Base-by-base conservation (phyloP, 2,888 invertebrate species). In the Crocallis elinguaria region DNA sequence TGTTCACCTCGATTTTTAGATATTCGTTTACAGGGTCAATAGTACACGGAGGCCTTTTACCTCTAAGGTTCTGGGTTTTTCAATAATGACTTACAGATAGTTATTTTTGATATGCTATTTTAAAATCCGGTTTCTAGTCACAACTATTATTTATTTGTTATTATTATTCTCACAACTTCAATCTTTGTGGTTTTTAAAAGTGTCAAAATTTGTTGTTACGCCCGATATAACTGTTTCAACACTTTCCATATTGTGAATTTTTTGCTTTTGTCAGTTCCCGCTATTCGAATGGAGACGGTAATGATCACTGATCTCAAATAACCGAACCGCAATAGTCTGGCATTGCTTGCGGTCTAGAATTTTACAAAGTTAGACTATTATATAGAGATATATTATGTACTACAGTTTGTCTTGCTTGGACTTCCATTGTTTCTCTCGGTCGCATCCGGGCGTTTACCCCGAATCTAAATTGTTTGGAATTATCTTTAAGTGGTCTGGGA, bases 401-500 rank as follows among this genome's bases (percentile, higher is more conserved):
- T 25, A 48, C 27, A 19, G 23, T 30, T 48, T 32, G 45, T 57
- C 42, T 51, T 9, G 45, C 46, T 51, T 58, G 44, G 35, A 48
- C 35, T 51, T 49, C 44, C 45, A 59, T 50, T 57, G 57, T 55
- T 50, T 43, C 46, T 61, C 49, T 48, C 67, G 69, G 75, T 69
- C 69, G 69, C 64, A 52, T 64, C 56, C 66, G 75, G 71, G 33
- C 74, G 54, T 66, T 66, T 74, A 71, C 71, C 70, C 57, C 57
- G 39, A 27, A 52, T 66, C 60, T 76, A 75, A 53, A 77, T 77
- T 76, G 78, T 49, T 70, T 55, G 53, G 64, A 71, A 75, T 73
- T 66, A 69, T 49, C 66, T 71, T 68, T 62, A 77, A 79, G 72
- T 79, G 77, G 67, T 69, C 64, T 69, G 62, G 62, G 65, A 58